Conservation (phyloP, 2,113 vertebrate genomes). For the Carassius carassius region DNA sequence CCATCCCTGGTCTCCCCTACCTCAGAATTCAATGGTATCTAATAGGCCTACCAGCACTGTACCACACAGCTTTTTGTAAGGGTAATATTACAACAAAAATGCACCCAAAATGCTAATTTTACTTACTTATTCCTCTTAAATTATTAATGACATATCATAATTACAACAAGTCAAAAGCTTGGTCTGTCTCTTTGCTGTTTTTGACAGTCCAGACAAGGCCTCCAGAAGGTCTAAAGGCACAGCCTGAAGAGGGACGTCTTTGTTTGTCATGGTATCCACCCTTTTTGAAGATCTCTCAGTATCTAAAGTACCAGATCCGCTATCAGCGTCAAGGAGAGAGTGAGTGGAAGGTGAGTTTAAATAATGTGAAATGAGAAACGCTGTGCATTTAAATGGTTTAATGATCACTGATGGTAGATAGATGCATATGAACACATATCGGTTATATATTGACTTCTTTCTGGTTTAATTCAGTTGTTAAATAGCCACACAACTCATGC, state of each 20-base stretch:
- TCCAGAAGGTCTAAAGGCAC: conserved; percentile 71
- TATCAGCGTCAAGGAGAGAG: conserved; percentile 69
- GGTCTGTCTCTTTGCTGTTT: conserved; percentile 18
- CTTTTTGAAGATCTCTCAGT: conserved; percentile 66
- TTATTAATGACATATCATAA: background rate
- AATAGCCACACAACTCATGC: too few relatives aligned
- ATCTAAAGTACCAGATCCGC: conserved; percentile 84
- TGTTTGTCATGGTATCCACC: conserved; percentile 82
- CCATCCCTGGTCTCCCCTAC: background rate
- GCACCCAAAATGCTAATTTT: background rate
- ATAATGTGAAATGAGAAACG: background rate
- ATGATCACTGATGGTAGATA: background rate
- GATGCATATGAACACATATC: background rate
- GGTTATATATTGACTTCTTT: background rate
- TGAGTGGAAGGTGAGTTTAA: conserved; percentile 80
- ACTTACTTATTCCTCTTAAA: background rate
- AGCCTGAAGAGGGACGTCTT: conserved; percentile 63
- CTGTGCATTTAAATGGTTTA: background rate
- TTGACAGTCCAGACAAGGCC: conserved; percentile 81
- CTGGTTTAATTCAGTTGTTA: background rate
- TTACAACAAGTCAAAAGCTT: background rate
- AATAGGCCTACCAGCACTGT: background rate
- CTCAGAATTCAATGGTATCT: background rate
- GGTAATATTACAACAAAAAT: too few relatives aligned
- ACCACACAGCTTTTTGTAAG: background rate